These are phyloP conservation scores for Girardinichthys multiradiatus DNA, from an alignment of 2,113 vertebrate genomes.

Conservation along the genomic window DNA sequence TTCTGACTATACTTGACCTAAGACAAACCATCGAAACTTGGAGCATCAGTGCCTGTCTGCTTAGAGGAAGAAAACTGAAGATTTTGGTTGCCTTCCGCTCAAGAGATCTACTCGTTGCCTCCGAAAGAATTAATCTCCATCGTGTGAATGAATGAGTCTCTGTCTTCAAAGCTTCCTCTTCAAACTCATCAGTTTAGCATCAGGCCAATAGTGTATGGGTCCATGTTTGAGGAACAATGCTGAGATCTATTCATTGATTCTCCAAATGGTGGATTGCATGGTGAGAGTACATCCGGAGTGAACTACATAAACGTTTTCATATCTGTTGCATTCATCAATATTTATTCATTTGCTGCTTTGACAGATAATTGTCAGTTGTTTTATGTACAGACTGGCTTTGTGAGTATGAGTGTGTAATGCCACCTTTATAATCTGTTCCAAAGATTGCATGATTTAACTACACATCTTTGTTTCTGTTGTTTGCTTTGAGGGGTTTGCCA, in stretches of 20 bases:
- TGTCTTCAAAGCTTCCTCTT: too few species aligned
- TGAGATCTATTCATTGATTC: constrained; percentile 65
- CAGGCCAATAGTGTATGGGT: too few species aligned
- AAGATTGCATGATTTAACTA: constrained; percentile 28
- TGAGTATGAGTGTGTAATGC: constrained; percentile 8
- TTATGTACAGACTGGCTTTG: neutral
- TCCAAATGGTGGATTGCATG: constrained; percentile 21
- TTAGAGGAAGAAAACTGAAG: too few species aligned
- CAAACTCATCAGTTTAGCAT: too few species aligned
- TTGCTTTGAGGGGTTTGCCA: constrained; percentile 39
- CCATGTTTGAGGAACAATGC: too few species aligned
- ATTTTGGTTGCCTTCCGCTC: too few species aligned
- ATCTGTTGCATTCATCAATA: constrained; percentile 32
- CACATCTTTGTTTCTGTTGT: constrained; percentile 33
- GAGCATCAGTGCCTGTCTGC: too few species aligned
- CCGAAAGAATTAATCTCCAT: too few species aligned
- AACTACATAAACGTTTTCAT: constrained; percentile 33
- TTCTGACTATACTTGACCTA: too few species aligned
- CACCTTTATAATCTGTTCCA: constrained; percentile 13
- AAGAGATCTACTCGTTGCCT: too few species aligned
- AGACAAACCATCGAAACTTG: too few species aligned
- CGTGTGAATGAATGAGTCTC: too few species aligned
- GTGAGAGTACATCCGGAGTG: constrained; percentile 22
- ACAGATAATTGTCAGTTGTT: constrained; percentile 37
- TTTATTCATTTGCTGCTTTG: constrained; percentile 17